phyloP scores from a whole-genome alignment of 2,888 invertebrate species.

The Melitaea athalia region DNA sequence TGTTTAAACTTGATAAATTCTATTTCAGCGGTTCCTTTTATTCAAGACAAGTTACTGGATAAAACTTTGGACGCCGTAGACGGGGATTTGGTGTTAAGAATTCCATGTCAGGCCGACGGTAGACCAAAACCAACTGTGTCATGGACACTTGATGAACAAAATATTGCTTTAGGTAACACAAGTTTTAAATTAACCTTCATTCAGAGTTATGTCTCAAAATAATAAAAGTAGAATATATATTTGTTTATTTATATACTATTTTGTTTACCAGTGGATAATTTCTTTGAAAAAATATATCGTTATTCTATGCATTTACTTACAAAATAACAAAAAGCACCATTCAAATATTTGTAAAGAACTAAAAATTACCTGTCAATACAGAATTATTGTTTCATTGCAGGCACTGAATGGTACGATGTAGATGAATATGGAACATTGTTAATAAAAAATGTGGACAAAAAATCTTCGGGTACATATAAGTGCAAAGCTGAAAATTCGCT shows the following conservation, averaged over 20 bases:
- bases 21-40: conserved; percentile 5
- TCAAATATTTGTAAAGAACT: too few species aligned
- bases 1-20: not conserved
- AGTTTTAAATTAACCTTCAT: not conserved
- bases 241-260: too few species aligned
- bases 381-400: not conserved
- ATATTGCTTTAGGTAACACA: not conserved
- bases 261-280: too few species aligned
- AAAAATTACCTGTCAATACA: too few species aligned
- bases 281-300: too few species aligned
- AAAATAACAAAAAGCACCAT: too few species aligned
- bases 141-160: conserved; percentile 10
- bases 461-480: conserved; percentile 13
- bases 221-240: not conserved
- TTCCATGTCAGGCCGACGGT: conserved; percentile 1
- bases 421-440: conserved; percentile 11
- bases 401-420: not conserved
- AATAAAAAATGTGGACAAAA: not conserved
- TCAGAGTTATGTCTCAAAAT: not conserved
- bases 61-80: conserved; percentile 4
- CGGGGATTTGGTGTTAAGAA: conserved; percentile 10
- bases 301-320: too few species aligned
- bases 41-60: not conserved
- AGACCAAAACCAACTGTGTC: conserved; percentile 16
- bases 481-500: conserved; percentile 18